Conservation (phyloP, 2,888 invertebrate genomes). For the Gnatocerus cornutus region DNA sequence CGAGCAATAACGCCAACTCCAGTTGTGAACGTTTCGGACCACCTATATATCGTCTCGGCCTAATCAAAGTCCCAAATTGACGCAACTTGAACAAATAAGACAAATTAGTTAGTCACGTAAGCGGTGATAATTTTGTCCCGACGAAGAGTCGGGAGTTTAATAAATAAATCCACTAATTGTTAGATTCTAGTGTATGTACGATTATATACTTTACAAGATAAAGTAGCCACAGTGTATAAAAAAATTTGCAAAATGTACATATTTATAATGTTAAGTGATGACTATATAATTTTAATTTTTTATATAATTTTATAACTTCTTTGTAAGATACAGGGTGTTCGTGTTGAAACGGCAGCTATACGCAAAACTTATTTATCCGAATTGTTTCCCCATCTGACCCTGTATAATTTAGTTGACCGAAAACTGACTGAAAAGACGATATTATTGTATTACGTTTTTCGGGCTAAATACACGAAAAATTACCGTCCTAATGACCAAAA, state of each 20-base stretch:
- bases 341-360: constrained; percentile 59
- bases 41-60: constrained; percentile 4
- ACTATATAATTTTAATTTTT: constrained; percentile 63
- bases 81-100: constrained; percentile 3
- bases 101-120: constrained; percentile 20
- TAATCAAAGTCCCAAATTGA: constrained; percentile 14
- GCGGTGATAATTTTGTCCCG: constrained; percentile 22
- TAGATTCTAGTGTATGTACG: constrained; percentile 53
- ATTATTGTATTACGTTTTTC: constrained; percentile 53
- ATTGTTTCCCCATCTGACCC: constrained; percentile 49
- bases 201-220: constrained; percentile 48
- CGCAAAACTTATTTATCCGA: constrained; percentile 37
- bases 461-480: constrained; percentile 57
- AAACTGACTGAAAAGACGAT: constrained; percentile 58
- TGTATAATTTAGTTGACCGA: constrained; percentile 59
- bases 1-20: background rate
- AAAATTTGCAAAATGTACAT: constrained; percentile 55
- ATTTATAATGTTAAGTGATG: constrained; percentile 59
- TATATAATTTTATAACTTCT: constrained; percentile 64
- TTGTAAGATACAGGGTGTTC: constrained; percentile 64
- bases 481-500: constrained; percentile 56
- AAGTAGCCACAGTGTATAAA: constrained; percentile 46
- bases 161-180: constrained; percentile 51
- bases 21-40: background rate
- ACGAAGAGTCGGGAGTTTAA: constrained; percentile 3